phyloP scores from a whole-genome alignment of 2,113 vertebrate genomes.

The Bubo bubo region DNA sequence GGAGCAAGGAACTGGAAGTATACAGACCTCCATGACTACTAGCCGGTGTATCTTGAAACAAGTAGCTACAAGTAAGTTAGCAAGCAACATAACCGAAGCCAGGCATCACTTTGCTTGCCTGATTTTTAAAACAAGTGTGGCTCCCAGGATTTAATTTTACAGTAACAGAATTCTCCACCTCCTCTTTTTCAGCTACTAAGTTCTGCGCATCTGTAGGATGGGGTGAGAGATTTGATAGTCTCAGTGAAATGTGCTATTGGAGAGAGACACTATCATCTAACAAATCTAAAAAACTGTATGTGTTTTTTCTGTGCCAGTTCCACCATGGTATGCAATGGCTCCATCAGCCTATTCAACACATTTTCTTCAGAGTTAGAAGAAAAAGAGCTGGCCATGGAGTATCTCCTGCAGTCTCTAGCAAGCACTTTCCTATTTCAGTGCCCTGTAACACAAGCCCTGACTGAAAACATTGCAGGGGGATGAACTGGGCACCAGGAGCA shows the following conservation, averaged over 20 bases:
- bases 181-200: not conserved
- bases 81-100: not conserved
- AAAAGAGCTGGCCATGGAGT: not conserved
- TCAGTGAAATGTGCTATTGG: not conserved
- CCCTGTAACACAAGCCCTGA: not conserved
- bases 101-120: not conserved
- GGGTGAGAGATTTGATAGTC: not conserved
- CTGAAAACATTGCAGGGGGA: not conserved
- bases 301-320: not conserved
- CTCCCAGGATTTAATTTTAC: not conserved
- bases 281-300: not conserved
- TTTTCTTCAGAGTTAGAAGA: not conserved
- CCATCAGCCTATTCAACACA: not conserved
- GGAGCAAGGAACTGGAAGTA: not conserved
- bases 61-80: not conserved
- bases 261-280: not conserved
- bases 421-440: not conserved
- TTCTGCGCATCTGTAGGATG: not conserved
- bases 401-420: not conserved
- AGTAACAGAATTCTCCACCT: not conserved
- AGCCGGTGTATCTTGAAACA: not conserved
- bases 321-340: accelerated
- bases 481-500: not conserved
- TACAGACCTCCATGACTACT: not conserved
- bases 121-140: not conserved